Evolutionary conservation across 2,113 vertebrate genomes (phyloP).

Genomic region (Eurystomus gularis): DNA sequence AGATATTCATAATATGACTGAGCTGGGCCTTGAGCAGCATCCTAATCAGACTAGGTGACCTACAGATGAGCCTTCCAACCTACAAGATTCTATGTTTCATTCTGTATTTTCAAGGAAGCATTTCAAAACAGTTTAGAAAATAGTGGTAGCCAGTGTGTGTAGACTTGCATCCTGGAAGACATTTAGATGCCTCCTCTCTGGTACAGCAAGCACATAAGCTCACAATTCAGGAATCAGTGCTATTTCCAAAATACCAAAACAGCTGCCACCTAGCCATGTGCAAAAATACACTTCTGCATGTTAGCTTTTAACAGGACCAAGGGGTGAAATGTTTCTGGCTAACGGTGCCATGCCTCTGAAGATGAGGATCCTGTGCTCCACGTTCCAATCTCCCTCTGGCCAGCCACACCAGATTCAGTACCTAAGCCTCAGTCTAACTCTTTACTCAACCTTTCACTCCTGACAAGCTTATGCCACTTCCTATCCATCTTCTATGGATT

Average conservation of each 20-base stretch:
- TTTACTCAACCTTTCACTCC: background rate
- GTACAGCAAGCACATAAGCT: background rate
- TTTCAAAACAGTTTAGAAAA: background rate
- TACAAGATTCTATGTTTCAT: background rate
- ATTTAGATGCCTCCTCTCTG: background rate
- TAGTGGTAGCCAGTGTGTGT: background rate
- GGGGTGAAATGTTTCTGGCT: background rate
- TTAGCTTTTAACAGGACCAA: background rate
- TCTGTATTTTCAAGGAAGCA: background rate
- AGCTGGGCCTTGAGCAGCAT: background rate
- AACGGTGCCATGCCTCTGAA: background rate
- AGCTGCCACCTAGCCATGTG: background rate
- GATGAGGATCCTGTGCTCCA: background rate
- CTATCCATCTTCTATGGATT: background rate
- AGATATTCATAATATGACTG: background rate
- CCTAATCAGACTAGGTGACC: background rate
- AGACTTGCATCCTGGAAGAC: background rate
- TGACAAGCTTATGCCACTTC: background rate
- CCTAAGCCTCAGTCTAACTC: background rate
- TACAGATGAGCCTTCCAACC: background rate
- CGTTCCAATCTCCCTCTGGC: background rate
- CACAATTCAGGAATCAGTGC: background rate
- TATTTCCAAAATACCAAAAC: background rate
- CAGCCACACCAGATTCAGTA: background rate
- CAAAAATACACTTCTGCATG: background rate